A percentile compares a stretch with the other conserved stretches of the same genome.
These are phyloP conservation scores for Ypsolopha scabrella DNA, from an alignment of 2,888 invertebrate genomes.

Conservation along the genomic window DNA sequence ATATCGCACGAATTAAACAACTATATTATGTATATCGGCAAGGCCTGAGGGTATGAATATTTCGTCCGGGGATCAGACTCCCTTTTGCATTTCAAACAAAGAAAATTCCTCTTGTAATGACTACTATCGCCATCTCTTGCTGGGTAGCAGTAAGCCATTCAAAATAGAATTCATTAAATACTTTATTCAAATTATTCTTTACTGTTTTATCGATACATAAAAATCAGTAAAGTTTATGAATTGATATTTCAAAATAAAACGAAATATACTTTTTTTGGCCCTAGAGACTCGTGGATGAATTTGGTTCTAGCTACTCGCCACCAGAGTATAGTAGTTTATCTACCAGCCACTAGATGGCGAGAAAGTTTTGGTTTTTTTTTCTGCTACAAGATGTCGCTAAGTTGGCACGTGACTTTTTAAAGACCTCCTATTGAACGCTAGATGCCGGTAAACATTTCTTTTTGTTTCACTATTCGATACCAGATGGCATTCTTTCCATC, in stretches of 20 bases:
- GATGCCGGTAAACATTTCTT: slow-evolving; percentile 13
- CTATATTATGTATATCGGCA: background rate
- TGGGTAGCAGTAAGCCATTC: slow-evolving; percentile 10
- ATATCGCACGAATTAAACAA: too few species aligned
- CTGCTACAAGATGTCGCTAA: slow-evolving; percentile 12
- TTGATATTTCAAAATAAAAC: too few species aligned
- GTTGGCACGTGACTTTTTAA: background rate
- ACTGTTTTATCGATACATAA: too few species aligned
- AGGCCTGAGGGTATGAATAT: background rate
- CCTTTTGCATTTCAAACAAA: background rate
- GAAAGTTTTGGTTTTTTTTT: slow-evolving; percentile 1
- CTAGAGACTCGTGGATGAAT: too few species aligned
- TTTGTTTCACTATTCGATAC: slow-evolving; percentile 8
- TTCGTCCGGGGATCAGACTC: background rate
- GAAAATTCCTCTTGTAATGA: background rate
- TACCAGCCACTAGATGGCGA: slow-evolving; percentile 17
- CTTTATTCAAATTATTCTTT: too few species aligned
- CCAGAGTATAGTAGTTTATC: slow-evolving; percentile 2
- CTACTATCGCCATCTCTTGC: slow-evolving; percentile 14
- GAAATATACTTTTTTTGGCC: too few species aligned
- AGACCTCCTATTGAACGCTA: slow-evolving; percentile 12
- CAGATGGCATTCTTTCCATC: slow-evolving; percentile 17
- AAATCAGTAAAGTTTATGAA: too few species aligned
- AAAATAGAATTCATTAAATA: too few species aligned
- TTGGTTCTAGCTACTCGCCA: too few species aligned